Evolutionary conservation across 2,113 vertebrate species (phyloP).

Genomic region (Pelobates fuscus): DNA sequence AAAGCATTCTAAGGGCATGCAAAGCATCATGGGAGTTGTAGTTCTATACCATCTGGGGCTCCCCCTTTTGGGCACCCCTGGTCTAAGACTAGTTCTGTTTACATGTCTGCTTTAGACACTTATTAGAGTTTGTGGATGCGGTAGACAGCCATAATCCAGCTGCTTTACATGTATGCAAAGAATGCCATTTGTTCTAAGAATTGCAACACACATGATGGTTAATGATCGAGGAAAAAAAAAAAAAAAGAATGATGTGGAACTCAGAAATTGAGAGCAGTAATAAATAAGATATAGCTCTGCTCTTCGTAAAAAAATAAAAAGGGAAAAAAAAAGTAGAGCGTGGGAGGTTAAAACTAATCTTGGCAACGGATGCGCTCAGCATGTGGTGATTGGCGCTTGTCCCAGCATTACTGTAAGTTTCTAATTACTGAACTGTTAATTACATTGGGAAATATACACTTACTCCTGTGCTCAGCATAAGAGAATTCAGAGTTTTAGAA

Average conservation of each 20-base stretch:
- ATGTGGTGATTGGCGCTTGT: constrained; percentile 26
- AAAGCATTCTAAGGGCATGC: no score
- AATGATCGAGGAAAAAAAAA: not conserved
- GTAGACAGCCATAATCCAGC: not conserved
- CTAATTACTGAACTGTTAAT: constrained; percentile 47
- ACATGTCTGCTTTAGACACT: not conserved
- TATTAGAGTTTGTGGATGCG: not conserved
- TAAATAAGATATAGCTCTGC: not conserved
- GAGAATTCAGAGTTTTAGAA: not conserved
- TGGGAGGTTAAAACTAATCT: constrained; percentile 36
- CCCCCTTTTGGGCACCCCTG: no score
- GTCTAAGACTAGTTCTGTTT: no score
- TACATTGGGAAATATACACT: constrained; percentile 39
- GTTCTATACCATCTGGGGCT: no score
- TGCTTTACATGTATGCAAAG: not conserved
- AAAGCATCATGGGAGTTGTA: no score
- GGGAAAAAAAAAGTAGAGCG: constrained; percentile 21
- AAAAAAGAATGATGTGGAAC: not conserved
- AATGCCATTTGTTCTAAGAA: not conserved
- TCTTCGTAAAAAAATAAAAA: constrained; percentile 11
- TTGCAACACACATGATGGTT: not conserved
- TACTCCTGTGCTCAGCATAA: constrained; percentile 18
- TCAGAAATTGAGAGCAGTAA: not conserved
- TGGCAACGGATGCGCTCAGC: constrained; percentile 29
- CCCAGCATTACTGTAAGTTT: constrained; percentile 44